Evolutionary conservation across 53 echinoderm and acorn worm genomes (phyloP), one percentile per base, ranked within the genome.

Genomic region (Astropecten irregularis): DNA sequence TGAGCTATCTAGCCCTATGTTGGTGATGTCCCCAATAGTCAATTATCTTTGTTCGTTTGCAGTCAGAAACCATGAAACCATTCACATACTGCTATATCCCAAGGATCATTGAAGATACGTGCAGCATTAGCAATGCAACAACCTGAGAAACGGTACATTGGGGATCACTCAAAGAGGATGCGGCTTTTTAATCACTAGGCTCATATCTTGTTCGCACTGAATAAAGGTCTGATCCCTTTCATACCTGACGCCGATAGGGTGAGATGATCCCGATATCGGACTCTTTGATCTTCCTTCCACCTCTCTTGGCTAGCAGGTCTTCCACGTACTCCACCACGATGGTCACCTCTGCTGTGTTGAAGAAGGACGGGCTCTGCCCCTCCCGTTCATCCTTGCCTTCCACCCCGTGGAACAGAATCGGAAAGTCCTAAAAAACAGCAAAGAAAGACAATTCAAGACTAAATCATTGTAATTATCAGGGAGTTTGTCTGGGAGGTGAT

Each of bases 331-430:
- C 68, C 29, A 86, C 73, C 9, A 96, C 97, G n/a, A 87, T 68
- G 56, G 90, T 77, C 27, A 85, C 83, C 73, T 96, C 97, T 2
- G 67, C 68, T 40, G 58, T 82, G 85, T 96, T 96, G 88, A 96
- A 96, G 83, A 96, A 96, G 3, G 97, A 96, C 13, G 97, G 97
- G 60, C 97, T 96, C 52, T 92, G 84, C 15, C 85, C 97, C 71
- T 96, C 97, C 3, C 94, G 57, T 37, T 91, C 90, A 60, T 96
- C 97, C 33, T 86, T 51, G 0, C 97, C 97, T 31, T 96, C 92
- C 23, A 94, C 93, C 3, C 97, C 93, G 70, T 96, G 97, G 83
- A 96, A 94, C 23, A 96, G 82, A 40, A 96, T 68, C 31, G 97
- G 97, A 39, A 96, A 93, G 19, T 68, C 82, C 95, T 95, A 42